Evolutionary conservation across 2,113 vertebrate genomes (phyloP).

Genomic region (Bos javanicus): DNA sequence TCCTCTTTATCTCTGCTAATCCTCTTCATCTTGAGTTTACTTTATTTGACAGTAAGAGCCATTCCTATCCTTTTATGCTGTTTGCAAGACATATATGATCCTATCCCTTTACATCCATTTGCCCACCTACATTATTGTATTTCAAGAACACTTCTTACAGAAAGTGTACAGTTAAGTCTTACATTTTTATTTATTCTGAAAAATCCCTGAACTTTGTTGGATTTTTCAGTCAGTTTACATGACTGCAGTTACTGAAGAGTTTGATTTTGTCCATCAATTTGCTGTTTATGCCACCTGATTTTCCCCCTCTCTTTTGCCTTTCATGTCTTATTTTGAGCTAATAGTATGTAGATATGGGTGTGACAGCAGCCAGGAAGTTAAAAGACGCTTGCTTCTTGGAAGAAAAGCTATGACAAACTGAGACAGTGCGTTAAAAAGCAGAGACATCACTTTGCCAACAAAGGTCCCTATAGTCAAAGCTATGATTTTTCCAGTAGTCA

Average conservation of each 20-base stretch:
- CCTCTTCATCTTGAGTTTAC: too few species aligned
- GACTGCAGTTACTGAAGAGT: neutral
- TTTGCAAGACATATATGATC: neutral
- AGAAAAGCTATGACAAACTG: neutral
- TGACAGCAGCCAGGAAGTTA: neutral
- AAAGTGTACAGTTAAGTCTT: neutral
- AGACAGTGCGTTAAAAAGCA: neutral
- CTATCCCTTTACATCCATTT: neutral
- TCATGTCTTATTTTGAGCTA: neutral
- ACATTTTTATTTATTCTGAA: neutral
- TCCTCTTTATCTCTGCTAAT: neutral
- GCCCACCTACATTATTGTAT: neutral
- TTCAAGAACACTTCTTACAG: neutral
- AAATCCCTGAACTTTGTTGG: neutral
- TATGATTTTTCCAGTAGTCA: neutral
- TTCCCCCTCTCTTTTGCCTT: too few species aligned
- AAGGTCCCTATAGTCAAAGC: neutral
- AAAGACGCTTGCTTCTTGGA: neutral
- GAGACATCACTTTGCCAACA: neutral
- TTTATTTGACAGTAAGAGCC: neutral
- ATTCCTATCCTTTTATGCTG: too few species aligned
- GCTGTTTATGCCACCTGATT: rapidly evolving
- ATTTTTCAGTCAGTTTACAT: neutral
- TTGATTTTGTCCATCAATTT: neutral
- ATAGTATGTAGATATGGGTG: neutral